phyloP scores from a whole-genome alignment of 2,113 vertebrate genomes.

The Sphaerodactylus townsendi region DNA sequence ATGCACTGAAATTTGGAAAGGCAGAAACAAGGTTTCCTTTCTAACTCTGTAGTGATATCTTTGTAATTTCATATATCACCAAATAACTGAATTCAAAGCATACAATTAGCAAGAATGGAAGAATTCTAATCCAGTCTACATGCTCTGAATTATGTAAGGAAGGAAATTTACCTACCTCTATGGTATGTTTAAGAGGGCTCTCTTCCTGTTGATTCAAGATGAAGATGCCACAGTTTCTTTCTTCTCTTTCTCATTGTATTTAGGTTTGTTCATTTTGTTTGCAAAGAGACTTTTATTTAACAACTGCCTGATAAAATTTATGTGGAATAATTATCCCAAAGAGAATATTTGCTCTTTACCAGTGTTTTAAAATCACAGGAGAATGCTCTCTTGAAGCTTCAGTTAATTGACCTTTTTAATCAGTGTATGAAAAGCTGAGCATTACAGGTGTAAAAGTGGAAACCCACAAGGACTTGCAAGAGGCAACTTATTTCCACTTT shows the following conservation, averaged over 20 bases:
- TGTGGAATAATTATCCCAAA: not conserved
- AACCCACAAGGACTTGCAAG: too few relatives aligned
- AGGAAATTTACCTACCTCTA: not conserved
- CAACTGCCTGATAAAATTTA: not conserved
- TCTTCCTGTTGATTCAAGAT: not conserved
- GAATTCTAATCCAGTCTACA: not conserved
- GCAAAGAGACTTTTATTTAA: not conserved
- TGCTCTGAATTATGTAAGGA: not conserved
- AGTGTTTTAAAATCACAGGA: not conserved
- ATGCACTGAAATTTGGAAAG: not conserved
- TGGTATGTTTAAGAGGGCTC: not conserved
- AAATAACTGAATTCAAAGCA: not conserved
- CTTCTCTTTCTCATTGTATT: not conserved
- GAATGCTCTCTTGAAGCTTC: not conserved
- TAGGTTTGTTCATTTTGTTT: not conserved
- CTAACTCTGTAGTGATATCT: not conserved
- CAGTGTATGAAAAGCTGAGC: too few relatives aligned
- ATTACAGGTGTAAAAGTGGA: too few relatives aligned
- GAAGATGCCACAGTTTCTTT: not conserved
- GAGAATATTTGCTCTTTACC: not conserved
- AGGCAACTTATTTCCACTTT: too few relatives aligned
- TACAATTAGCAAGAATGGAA: not conserved
- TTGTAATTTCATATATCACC: too few relatives aligned
- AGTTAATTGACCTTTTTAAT: not conserved
- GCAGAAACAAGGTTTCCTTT: not conserved